Conservation (phyloP, 2,113 vertebrate species). For the Sebastes fasciatus region DNA sequence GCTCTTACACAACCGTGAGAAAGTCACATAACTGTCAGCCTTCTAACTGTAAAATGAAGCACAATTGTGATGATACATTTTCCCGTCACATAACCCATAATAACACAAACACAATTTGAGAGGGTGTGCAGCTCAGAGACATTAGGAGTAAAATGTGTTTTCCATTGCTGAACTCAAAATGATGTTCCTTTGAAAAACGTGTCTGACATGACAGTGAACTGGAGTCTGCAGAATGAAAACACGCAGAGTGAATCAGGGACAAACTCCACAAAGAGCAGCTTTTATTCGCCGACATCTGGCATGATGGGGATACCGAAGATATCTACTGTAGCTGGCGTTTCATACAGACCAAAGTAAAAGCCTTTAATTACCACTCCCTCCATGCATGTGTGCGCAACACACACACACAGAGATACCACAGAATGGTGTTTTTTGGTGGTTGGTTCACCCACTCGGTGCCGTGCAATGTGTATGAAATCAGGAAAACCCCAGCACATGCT, state of each 20-base stretch:
- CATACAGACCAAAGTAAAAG: conserved; percentile 29
- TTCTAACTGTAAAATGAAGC: background rate
- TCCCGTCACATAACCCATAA: background rate
- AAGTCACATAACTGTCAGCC: background rate
- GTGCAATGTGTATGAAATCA: conserved; percentile 29
- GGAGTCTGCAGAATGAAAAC: conserved; percentile 21
- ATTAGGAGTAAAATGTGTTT: conserved; percentile 3
- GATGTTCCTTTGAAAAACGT: background rate
- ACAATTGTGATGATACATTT: background rate
- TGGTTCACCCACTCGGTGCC: conserved; percentile 18
- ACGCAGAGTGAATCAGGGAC: conserved; percentile 9
- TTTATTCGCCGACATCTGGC: conserved; percentile 30
- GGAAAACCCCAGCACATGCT: conserved; percentile 32
- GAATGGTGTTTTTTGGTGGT: conserved; percentile 15
- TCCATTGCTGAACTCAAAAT: conserved; percentile 15
- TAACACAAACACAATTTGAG: background rate
- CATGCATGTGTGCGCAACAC: conserved; percentile 5
- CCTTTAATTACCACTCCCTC: conserved; percentile 41
- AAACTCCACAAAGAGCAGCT: conserved; percentile 43
- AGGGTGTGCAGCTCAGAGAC: background rate
- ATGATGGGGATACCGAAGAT: background rate
- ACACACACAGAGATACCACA: conserved; percentile 14
- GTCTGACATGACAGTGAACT: background rate
- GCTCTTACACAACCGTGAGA: background rate
- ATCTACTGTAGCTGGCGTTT: conserved; percentile 25